These are phyloP conservation scores for Nesometra sesokonis DNA, from an alignment of 35 echinoderm and acorn worm species.

Conservation along the genomic window DNA sequence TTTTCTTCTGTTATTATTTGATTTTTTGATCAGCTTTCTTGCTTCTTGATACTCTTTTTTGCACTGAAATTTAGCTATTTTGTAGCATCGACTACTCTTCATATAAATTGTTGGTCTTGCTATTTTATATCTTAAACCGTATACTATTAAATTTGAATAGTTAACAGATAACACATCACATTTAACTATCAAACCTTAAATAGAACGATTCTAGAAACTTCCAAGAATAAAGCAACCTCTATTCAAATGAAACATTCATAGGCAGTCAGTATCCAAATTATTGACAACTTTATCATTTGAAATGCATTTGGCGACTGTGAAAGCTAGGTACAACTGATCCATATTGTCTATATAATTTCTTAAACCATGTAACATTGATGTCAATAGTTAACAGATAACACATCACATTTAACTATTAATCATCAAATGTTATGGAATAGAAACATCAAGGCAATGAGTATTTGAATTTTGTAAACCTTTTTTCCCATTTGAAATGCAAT, in stretches of 20 bases:
- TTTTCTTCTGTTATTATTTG: background rate
- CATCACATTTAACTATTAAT: background rate
- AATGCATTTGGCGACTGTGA: no score
- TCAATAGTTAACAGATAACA: background rate
- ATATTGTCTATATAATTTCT: no score
- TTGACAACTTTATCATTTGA: no score
- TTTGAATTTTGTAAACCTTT: no score
- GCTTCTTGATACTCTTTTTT: background rate
- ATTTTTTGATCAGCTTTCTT: background rate
- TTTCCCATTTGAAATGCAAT: no score
- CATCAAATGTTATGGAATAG: background rate
- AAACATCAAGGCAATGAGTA: no score
- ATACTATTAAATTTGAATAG: background rate
- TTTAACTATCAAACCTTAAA: background rate
- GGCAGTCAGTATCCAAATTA: no score
- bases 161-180: background rate
- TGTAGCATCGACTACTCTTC: background rate
- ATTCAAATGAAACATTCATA: no score
- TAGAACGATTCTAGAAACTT: no score
- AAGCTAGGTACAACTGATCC: no score
- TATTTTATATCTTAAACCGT: no score
- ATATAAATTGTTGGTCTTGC: background rate
- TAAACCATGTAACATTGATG: background rate
- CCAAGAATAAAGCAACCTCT: no score
- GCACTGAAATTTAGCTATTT: background rate